Conservation (phyloP, 2,113 vertebrate species). For the Rynchops niger region DNA sequence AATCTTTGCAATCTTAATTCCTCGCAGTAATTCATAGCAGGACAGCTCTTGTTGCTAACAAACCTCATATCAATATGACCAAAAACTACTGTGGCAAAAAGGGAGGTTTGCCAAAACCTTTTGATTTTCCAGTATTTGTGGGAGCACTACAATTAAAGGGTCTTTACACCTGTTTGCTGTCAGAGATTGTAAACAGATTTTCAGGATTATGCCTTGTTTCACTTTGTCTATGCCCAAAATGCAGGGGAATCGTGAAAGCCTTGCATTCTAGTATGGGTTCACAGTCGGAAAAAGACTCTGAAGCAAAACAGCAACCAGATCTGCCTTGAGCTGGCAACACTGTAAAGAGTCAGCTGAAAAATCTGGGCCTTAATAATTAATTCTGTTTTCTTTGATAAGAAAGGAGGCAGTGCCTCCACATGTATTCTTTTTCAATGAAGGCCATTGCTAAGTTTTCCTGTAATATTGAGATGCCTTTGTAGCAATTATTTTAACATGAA, state of each 20-base stretch:
- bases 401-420: not conserved
- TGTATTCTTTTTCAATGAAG: not conserved
- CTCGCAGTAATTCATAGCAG: not conserved
- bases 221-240: not conserved
- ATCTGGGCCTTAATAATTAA: not conserved
- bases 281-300: not conserved
- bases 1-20: not conserved
- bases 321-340: not conserved
- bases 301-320: not conserved
- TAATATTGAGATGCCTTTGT: not conserved
- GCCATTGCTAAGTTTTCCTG: not conserved
- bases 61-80: too few species aligned
- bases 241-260: not conserved
- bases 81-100: not conserved
- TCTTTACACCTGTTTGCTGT: not conserved
- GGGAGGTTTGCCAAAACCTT: not conserved
- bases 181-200: not conserved
- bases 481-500: not conserved
- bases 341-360: not conserved
- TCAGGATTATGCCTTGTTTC: not conserved
- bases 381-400: not conserved
- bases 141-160: not conserved
- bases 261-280: not conserved
- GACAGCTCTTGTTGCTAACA: not conserved
- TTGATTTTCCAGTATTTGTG: not conserved